These are phyloP conservation scores for Sapajus apella DNA, from an alignment of 2,113 vertebrate genomes.

Conservation along the genomic window DNA sequence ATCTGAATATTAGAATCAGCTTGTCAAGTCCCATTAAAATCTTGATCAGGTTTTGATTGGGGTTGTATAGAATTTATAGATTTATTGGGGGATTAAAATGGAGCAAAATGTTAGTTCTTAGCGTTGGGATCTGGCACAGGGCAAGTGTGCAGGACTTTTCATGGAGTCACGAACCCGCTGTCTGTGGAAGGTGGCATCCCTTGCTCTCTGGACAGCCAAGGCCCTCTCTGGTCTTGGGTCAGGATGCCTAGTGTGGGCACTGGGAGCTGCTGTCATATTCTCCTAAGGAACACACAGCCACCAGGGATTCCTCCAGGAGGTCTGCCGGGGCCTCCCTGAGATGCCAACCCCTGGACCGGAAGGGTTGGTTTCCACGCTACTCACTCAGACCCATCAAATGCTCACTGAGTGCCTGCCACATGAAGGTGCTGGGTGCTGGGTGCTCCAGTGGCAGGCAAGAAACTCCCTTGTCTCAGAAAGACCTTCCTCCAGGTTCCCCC, in stretches of 20 bases:
- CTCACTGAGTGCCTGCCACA: not conserved
- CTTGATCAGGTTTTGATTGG: conserved; percentile 53
- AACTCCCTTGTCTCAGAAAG: not conserved
- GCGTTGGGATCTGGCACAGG: fast-evolving
- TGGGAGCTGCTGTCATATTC: no score
- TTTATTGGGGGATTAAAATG: conserved; percentile 15
- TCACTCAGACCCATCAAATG: not conserved
- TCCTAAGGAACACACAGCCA: fast-evolving
- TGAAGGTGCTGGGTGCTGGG: no score
- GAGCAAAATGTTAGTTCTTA: not conserved
- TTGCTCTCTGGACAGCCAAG: fast-evolving
- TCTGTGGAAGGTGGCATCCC: fast-evolving
- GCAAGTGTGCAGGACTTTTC: fast-evolving
- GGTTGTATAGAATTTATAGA: conserved; percentile 51
- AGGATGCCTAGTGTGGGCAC: fast-evolving
- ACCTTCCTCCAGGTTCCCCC: not conserved
- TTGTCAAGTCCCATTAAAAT: conserved; percentile 65
- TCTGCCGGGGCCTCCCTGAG: not conserved
- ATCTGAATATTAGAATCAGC: conserved; percentile 38
- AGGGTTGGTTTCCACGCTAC: fast-evolving
- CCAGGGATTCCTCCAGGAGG: fast-evolving
- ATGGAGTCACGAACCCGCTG: not conserved
- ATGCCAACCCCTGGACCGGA: not conserved
- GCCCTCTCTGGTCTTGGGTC: not conserved
- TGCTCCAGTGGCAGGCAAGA: fast-evolving